Percentiles rank a stretch among this genome's conserved stretches.
Evolutionary conservation across 2,888 invertebrate genomes (phyloP).

Genomic region (Gibbula magus): DNA sequence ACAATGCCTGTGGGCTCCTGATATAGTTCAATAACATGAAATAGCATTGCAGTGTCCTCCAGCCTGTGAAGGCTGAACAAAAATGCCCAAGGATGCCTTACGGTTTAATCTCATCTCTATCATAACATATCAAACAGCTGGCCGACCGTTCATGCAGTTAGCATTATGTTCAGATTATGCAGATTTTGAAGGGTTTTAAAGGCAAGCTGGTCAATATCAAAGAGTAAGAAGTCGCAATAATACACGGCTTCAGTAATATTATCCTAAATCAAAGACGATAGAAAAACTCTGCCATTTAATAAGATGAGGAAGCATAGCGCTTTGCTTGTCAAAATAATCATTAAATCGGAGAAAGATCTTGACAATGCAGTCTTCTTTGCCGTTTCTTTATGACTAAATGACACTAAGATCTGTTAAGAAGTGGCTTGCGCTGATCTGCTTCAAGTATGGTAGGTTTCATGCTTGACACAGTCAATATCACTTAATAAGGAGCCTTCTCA

Average conservation of each 20-base stretch:
- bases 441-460: neutral
- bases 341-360: neutral
- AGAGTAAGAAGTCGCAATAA: neutral
- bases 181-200: neutral
- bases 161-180: neutral
- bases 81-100: neutral
- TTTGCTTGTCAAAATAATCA: neutral
- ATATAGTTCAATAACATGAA: neutral
- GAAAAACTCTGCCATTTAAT: neutral
- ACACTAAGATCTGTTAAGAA: neutral
- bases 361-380: neutral
- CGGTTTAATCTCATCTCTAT: conserved; percentile 4
- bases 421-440: neutral
- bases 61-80: neutral
- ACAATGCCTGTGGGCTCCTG: neutral
- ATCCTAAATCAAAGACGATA: conserved; percentile 5
- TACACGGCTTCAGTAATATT: neutral
- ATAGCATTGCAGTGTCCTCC: neutral
- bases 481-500: neutral
- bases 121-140: neutral
- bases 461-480: neutral
- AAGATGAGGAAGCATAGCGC: neutral
- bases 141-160: neutral
- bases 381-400: conserved; percentile 3
- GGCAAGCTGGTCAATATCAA: neutral